Evolutionary conservation across 2,113 vertebrate species (phyloP), one percentile per base, ranked within the genome.

Genomic region (Anguilla japonica): DNA sequence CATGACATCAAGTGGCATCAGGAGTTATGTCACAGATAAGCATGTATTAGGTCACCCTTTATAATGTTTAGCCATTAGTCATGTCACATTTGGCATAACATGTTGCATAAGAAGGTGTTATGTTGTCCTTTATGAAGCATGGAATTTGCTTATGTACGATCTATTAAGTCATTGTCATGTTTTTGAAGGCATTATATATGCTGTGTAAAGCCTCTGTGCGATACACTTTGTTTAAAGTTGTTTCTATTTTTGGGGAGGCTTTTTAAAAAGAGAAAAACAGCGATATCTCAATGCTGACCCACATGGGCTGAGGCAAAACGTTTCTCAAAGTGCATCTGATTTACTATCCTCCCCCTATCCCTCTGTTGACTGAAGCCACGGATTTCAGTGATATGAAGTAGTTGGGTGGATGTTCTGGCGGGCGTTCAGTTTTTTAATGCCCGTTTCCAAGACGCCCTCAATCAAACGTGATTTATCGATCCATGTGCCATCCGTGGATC

Each of bases 381-480:
- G 71, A 29, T n/a, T 75, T 34, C 71, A 75, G 71, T 0, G 71
- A 29, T 29, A 75, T 75, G 71, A 82, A 82, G 41, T 82, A 53
- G 46, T 82, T 82, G 81, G 81, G 81, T 15, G 50, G 40, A 82
- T 75, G 71, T 75, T 75, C n/a, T 34, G 26, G n/a, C 26, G 1
- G 71, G 5, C 8, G 7, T 75, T 14, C 71, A 29, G 6, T 75
- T 75, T 75, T 75, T 75, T 53, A 29, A 46, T 41, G 41, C 67
- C 84, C 40, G 1, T 85, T 85, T 85, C 50, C 29, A 46, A 9
- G 41, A 50, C 39, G 20, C 22, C 13, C 60, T 82, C 83, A 56
- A 79, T 86, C 82, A 56, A 71, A 53, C 18, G 46, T 41, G 75
- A 81, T 88, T 88, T 81, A 50, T 50, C 60, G 29, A 5, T 75